A percentile compares a stretch with the other conserved stretches of the same genome.
Evolutionary conservation across 2,113 vertebrate genomes (phyloP).

Genomic region (Dendropsophus ebraccatus): DNA sequence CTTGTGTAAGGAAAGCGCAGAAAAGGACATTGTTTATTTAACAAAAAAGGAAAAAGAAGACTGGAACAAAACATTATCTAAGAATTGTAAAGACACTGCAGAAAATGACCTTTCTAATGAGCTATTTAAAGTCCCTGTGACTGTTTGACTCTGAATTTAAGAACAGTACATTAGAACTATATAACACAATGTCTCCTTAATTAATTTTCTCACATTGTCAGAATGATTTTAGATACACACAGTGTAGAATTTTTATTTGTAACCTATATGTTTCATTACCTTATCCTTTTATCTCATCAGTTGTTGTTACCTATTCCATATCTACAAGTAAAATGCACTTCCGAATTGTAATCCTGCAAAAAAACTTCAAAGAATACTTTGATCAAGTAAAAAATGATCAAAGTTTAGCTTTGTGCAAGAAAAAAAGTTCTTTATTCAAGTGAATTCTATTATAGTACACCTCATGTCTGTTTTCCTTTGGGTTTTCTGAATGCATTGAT

Average conservation of each 20-base stretch:
- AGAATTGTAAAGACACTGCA: background rate
- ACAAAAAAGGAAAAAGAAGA: background rate
- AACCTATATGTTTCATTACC: background rate
- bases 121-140: background rate
- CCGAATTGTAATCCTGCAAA: slow-evolving; percentile 46
- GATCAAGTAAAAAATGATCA: slow-evolving; percentile 50
- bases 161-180: background rate
- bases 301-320: slow-evolving; percentile 41
- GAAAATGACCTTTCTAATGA: background rate
- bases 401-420: slow-evolving; percentile 55
- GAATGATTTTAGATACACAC: background rate
- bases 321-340: slow-evolving; percentile 55
- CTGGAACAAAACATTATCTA: background rate
- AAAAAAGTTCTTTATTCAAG: slow-evolving; percentile 48
- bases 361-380: slow-evolving; percentile 57
- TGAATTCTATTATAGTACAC: slow-evolving; percentile 50
- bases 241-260: background rate
- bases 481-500: slow-evolving; percentile 54
- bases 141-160: background rate
- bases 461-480: slow-evolving; percentile 24
- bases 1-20: background rate
- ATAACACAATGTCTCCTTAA: background rate
- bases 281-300: slow-evolving; percentile 7
- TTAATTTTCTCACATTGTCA: background rate
- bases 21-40: background rate